phyloP scores from a whole-genome alignment of 2,797 vertebrate genomes.

The Rhinophrynus dorsalis region DNA sequence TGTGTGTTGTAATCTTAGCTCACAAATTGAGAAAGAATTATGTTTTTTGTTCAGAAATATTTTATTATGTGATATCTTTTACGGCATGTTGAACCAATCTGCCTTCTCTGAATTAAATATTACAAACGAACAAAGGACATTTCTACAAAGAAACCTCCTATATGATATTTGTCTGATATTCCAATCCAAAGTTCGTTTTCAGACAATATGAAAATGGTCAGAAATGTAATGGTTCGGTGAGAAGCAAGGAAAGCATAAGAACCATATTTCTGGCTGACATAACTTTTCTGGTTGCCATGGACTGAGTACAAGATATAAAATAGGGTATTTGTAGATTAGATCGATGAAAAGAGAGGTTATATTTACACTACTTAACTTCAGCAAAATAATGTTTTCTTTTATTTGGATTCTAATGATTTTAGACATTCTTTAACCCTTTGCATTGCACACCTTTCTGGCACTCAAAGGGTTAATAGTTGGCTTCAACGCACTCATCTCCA shows the following conservation, averaged over 20 bases:
- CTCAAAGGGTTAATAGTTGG: too few species aligned
- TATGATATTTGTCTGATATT: neutral
- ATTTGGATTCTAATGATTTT: too few species aligned
- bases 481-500: too few species aligned
- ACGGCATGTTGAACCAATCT: constrained; percentile 26
- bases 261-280: too few species aligned
- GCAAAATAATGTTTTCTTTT: neutral
- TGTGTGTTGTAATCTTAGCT: constrained; percentile 39
- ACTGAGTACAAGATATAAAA: neutral
- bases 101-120: constrained; percentile 13
- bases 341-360: neutral
- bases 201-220: constrained; percentile 5
- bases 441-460: too few species aligned
- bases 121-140: constrained; percentile 4
- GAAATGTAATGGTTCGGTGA: neutral
- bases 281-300: neutral
- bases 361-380: neutral
- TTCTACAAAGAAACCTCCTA: neutral
- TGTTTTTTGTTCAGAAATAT: constrained; percentile 34
- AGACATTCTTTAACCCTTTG: too few species aligned
- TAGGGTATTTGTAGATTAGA: neutral
- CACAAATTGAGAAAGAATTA: constrained; percentile 37
- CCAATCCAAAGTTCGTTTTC: neutral
- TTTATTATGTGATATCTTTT: constrained; percentile 31
- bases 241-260: neutral